phyloP scores from a whole-genome alignment of 2,113 vertebrate genomes.

The Caretta caretta region DNA sequence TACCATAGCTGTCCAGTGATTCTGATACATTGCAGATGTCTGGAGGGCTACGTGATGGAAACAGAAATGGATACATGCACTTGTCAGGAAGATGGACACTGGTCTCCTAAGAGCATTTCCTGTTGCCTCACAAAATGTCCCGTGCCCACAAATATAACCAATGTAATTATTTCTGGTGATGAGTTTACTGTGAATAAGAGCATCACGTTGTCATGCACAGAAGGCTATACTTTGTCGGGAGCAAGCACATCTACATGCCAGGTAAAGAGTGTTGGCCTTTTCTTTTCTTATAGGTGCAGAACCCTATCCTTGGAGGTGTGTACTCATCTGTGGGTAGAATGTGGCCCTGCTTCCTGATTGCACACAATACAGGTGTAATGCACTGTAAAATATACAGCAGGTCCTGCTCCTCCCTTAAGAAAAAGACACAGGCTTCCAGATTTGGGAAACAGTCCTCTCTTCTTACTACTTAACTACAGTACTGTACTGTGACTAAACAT shows the following conservation, averaged over 20 bases:
- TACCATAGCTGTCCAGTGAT: constrained; percentile 3
- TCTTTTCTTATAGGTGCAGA: not conserved
- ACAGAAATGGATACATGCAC: constrained; percentile 77
- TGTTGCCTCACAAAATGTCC: constrained; percentile 86
- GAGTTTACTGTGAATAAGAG: constrained; percentile 85
- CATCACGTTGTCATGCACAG: constrained; percentile 85
- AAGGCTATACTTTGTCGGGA: constrained; percentile 88
- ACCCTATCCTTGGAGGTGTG: not conserved
- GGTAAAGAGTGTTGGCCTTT: constrained; percentile 73
- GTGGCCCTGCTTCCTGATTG: not conserved
- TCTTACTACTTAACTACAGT: not conserved
- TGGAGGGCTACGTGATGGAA: constrained; percentile 87
- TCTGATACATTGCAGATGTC: constrained; percentile 84
- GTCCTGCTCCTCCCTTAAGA: not conserved
- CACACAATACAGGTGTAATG: not conserved
- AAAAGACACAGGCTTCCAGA: not conserved
- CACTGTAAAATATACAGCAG: not conserved
- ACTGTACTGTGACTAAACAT: not conserved
- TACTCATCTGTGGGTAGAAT: not conserved
- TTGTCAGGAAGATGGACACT: constrained; percentile 90
- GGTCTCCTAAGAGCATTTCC: constrained; percentile 87
- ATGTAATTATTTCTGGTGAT: constrained; percentile 77
- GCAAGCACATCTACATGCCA: constrained; percentile 84
- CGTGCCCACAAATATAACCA: constrained; percentile 81
- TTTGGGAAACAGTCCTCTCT: not conserved